A percentile compares a stretch with the other conserved stretches of the same genome.
Conservation (phyloP, 2,888 invertebrate genomes). For the Hedychridium roseum region DNA sequence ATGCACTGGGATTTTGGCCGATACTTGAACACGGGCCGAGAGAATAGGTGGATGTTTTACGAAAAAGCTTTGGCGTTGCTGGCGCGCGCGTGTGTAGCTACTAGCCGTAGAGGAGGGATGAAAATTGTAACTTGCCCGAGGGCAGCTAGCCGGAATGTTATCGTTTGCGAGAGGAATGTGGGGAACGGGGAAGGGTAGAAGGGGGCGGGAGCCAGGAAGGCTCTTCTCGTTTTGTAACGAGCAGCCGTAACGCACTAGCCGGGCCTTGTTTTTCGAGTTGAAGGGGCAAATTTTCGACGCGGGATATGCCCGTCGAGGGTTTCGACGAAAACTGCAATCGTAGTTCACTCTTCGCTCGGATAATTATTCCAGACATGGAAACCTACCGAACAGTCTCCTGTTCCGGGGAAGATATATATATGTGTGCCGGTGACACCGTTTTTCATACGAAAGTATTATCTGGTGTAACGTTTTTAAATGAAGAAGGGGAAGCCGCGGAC, state of each 20-base stretch:
- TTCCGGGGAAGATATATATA: too few species aligned
- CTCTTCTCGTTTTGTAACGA: neutral
- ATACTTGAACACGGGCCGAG: too few species aligned
- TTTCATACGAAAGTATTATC: too few species aligned
- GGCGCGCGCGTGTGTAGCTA: slow-evolving; percentile 2
- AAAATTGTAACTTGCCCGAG: slow-evolving; percentile 25
- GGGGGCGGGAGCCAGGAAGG: slow-evolving; percentile 1
- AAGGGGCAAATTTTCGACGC: slow-evolving; percentile 27
- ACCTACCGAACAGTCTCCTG: too few species aligned
- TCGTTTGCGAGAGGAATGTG: too few species aligned
- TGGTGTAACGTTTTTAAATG: too few species aligned
- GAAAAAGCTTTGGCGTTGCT: neutral
- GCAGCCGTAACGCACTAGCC: slow-evolving; percentile 14
- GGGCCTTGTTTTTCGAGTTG: slow-evolving; percentile 14
- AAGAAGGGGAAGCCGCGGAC: too few species aligned
- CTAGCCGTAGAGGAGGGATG: slow-evolving; percentile 1
- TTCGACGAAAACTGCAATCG: too few species aligned
- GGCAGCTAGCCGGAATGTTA: slow-evolving; percentile 7
- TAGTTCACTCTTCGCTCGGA: too few species aligned
- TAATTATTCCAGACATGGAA: too few species aligned
- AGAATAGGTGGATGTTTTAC: slow-evolving; percentile 4
- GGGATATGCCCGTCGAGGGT: slow-evolving; percentile 6
- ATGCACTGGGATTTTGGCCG: too few species aligned
- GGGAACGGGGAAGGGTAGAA: neutral
- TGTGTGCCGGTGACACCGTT: too few species aligned